These are phyloP conservation scores for Horisme vitalbata DNA, from an alignment of 2,888 invertebrate species.

Conservation along the genomic window DNA sequence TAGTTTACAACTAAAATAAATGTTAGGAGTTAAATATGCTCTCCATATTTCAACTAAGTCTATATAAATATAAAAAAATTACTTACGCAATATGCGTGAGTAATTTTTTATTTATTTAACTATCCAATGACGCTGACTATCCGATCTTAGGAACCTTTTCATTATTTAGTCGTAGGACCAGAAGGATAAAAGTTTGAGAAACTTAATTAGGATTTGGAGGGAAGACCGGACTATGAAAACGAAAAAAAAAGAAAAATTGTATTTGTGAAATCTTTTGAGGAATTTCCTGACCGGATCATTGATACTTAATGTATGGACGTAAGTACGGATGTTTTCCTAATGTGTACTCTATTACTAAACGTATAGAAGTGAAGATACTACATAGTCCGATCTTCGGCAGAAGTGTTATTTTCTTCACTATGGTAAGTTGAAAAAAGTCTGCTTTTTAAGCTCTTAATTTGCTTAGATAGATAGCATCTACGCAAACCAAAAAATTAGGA, in stretches of 20 bases:
- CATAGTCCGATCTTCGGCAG: neutral
- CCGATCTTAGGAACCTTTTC: no score
- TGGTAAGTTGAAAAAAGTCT: neutral
- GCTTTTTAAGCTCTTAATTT: neutral
- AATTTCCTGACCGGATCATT: neutral
- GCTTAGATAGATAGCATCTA: slow-evolving; percentile 11
- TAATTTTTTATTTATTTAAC: no score
- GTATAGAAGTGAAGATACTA: neutral
- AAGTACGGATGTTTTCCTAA: neutral
- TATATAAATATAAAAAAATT: no score
- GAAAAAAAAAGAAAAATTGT: neutral
- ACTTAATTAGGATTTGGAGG: no score
- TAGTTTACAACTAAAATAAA: no score
- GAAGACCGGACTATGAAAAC: no score
- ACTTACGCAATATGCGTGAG: no score
- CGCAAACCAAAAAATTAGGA: slow-evolving; percentile 7
- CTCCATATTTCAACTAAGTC: no score
- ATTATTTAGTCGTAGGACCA: no score
- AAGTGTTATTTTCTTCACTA: neutral
- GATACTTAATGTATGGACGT: slow-evolving; percentile 1
- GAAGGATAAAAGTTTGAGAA: no score
- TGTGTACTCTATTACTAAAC: neutral
- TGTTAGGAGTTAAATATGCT: no score
- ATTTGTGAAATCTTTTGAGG: neutral
- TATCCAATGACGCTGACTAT: no score